Conservation (phyloP, 2,888 invertebrate genomes). For the Lathronympha strigana region DNA sequence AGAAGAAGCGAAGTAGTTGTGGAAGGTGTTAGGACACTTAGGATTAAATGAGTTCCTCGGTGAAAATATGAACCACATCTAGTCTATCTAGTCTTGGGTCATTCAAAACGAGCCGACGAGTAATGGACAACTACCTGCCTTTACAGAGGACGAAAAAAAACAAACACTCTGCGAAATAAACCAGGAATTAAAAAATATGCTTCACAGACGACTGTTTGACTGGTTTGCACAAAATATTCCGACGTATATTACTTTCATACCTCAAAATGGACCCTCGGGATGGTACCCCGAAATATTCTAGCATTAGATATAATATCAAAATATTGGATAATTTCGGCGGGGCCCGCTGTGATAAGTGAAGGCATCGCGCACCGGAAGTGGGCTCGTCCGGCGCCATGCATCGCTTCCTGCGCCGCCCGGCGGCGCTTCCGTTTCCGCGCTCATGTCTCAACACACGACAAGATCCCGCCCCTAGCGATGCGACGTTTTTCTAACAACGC, state of each 20-base stretch:
- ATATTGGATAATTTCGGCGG: conserved; percentile 59
- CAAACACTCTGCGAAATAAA: too few species aligned
- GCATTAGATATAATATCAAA: conserved; percentile 29
- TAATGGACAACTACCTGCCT: too few species aligned
- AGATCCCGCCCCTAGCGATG: conserved; percentile 62
- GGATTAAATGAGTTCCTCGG: too few species aligned
- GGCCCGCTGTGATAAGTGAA: conserved; percentile 80
- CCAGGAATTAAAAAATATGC: too few species aligned
- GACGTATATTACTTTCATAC: neutral
- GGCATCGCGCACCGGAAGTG: conserved; percentile 75
- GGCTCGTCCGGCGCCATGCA: conserved; percentile 76
- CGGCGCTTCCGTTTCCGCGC: conserved; percentile 77
- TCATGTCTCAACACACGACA: conserved; percentile 65
- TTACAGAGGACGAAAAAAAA: too few species aligned
- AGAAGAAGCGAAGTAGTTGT: too few species aligned
- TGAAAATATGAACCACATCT: too few species aligned
- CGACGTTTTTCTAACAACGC: conserved; percentile 71
- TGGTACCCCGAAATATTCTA: neutral
- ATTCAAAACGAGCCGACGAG: too few species aligned
- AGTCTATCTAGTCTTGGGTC: too few species aligned
- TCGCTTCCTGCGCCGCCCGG: conserved; percentile 73
- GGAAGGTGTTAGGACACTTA: too few species aligned
- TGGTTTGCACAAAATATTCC: too few species aligned
- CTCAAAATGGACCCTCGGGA: neutral
- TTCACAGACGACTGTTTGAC: too few species aligned